Base-by-base conservation (phyloP, 2,797 vertebrate species). In the Potorous gilbertii region DNA sequence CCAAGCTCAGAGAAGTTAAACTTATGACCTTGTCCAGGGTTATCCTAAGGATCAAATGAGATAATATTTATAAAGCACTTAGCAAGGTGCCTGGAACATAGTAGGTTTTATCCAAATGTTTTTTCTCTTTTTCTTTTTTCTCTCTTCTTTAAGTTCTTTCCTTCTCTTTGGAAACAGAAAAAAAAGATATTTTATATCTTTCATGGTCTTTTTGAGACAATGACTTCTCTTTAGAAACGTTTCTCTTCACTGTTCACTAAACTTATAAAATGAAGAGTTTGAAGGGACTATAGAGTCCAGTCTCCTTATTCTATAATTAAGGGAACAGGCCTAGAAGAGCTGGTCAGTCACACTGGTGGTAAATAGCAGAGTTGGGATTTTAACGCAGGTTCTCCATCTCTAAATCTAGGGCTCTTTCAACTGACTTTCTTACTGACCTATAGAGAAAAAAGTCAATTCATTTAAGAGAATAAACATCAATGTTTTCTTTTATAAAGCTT, bases 401-500 rank as follows among this genome's bases (percentile, higher is more conserved):
- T 11, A 16, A 54, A 96, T 62, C 31, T 66, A 87, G 14, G 28
- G 31, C 56, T 40, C 74, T 57, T 95, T 24, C 59, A 59, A 18
- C 21, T 54, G 46, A 87, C 94, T 21, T 29, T 92, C 95, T 55
- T 4, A 5, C 40, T 66, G 27, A 0, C 93, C n/a, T 95, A 1
- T 31, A 90, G 5, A 81, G 74, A 2, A 89, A 2, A 90, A 59
- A 59, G 29, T 62, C 55, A 9, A 0, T 1, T 21, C 96, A 92
- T 93, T 89, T 94, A 62, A 90, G 21, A 91, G 55, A 95, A 31
- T 10, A 28, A 54, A 57, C 14, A 8, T 52, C n/a, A 93, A 89
- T 74, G 4, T 27, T 93, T 96, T 91, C 52, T 92, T 94, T 62
- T 34, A 16, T 62, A 92, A 90, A 94, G 87, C 14, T 90, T 96